These are phyloP conservation scores for Drosophila rhopaloa DNA, from an alignment of 1,140 invertebrate genomes.

Conservation along the genomic window DNA sequence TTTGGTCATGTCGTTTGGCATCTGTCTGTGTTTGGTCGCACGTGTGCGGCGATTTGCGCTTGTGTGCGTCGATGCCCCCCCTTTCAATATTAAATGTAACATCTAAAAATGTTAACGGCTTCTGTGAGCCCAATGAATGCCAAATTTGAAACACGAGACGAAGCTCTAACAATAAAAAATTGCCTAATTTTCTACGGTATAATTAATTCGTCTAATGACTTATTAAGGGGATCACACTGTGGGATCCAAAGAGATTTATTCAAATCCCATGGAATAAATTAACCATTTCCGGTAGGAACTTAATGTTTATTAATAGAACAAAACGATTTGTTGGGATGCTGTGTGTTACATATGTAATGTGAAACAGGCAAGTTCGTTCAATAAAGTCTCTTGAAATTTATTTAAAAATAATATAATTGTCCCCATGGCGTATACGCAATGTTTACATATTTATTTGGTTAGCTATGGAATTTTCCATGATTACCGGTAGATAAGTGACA, in stretches of 20 bases:
- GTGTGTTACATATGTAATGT: background rate
- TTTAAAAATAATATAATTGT: too few species aligned
- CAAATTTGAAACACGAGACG: slow-evolving; percentile 68
- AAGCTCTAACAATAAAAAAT: slow-evolving; percentile 60
- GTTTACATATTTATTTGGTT: slow-evolving; percentile 4
- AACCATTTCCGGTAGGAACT: slow-evolving; percentile 19
- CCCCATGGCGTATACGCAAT: slow-evolving; percentile 28
- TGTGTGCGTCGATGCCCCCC: slow-evolving; percentile 8
- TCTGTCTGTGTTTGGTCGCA: slow-evolving; percentile 49
- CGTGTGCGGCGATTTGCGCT: slow-evolving; percentile 40
- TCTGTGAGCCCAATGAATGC: slow-evolving; percentile 43
- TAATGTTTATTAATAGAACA: slow-evolving; percentile 19
- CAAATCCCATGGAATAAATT: slow-evolving; percentile 37
- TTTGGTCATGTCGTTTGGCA: slow-evolving; percentile 51
- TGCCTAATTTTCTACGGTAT: slow-evolving; percentile 59
- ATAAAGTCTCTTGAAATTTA: background rate
- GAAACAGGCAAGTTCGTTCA: background rate
- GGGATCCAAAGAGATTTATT: slow-evolving; percentile 29
- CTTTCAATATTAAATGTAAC: slow-evolving; percentile 55
- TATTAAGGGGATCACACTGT: slow-evolving; percentile 22
- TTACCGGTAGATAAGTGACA: slow-evolving; percentile 5
- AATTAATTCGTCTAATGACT: slow-evolving; percentile 60
- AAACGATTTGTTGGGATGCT: background rate
- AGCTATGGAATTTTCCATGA: slow-evolving; percentile 20
- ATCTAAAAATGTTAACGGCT: slow-evolving; percentile 49